These are phyloP conservation scores for Leucoraja ocellata DNA, from an alignment of 2,797 vertebrate genomes.

Conservation along the genomic window DNA sequence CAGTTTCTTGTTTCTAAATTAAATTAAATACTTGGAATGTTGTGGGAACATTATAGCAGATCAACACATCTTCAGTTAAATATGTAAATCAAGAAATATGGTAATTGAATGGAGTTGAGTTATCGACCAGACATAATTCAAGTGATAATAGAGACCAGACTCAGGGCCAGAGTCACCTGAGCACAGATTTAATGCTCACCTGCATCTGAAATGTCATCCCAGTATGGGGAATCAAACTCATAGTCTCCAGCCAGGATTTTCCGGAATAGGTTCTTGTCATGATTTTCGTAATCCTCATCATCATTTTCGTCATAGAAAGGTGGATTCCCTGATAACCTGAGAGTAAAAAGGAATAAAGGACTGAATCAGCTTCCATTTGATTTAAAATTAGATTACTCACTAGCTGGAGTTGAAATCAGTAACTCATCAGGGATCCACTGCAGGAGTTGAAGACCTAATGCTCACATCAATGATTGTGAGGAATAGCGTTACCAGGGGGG, in stretches of 20 bases:
- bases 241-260: conserved; percentile 94
- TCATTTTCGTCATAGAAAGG: conserved; percentile 94
- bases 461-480: not conserved
- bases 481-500: not conserved
- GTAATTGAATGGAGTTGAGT: not conserved
- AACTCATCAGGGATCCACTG: not conserved
- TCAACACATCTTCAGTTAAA: not conserved
- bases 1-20: no score
- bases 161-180: not conserved
- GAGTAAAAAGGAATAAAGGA: not conserved
- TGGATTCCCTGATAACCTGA: conserved; percentile 88
- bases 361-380: not conserved
- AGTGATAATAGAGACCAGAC: not conserved
- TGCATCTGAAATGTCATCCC: conserved; percentile 96
- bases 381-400: not conserved
- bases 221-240: conserved; percentile 94
- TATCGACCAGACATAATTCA: not conserved
- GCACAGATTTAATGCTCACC: conserved; percentile 57
- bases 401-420: not conserved
- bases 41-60: not conserved
- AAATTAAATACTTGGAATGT: not conserved
- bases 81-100: not conserved
- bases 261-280: conserved; percentile 93
- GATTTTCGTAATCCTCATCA: conserved; percentile 93
- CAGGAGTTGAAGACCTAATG: not conserved